Conservation (phyloP, 1,140 invertebrate species). For the Drosophila micromelanica region DNA sequence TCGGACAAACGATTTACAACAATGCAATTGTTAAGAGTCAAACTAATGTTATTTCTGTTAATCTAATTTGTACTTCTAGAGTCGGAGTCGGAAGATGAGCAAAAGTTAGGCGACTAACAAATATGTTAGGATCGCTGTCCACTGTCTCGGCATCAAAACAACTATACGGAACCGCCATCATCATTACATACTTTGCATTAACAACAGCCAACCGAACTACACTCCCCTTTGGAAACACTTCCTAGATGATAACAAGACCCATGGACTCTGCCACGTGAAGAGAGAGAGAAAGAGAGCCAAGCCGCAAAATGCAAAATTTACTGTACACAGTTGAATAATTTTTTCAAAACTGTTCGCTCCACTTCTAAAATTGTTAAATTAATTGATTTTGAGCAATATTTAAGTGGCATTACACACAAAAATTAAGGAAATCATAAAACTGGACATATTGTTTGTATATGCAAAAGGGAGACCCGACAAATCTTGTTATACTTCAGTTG, state of each 20-base stretch:
- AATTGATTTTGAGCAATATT: slow-evolving; percentile 38
- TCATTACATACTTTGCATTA: slow-evolving; percentile 43
- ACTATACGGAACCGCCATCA: slow-evolving; percentile 38
- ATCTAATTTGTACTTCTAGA: slow-evolving; percentile 54
- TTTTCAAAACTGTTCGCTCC: slow-evolving; percentile 23
- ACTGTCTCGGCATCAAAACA: slow-evolving; percentile 9
- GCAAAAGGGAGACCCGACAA: slow-evolving; percentile 2
- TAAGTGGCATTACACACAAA: slow-evolving; percentile 42
- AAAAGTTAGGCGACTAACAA: slow-evolving; percentile 74
- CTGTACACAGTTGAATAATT: slow-evolving; percentile 41
- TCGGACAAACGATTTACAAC: slow-evolving; percentile 25
- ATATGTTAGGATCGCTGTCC: slow-evolving; percentile 11
- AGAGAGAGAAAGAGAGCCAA: slow-evolving; percentile 31
- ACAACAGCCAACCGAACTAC: slow-evolving; percentile 61
- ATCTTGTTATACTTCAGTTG: slow-evolving; percentile 24
- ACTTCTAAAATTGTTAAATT: slow-evolving; percentile 46
- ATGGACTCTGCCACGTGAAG: slow-evolving; percentile 23
- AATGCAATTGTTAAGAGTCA: not conserved
- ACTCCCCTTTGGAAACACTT: slow-evolving; percentile 46
- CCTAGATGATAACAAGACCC: slow-evolving; percentile 41
- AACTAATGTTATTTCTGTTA: not conserved
- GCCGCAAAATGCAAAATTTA: slow-evolving; percentile 49
- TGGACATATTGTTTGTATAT: slow-evolving; percentile 30
- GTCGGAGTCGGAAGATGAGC: slow-evolving; percentile 84
- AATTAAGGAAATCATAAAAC: slow-evolving; percentile 9